Base-by-base conservation (phyloP, 2,888 invertebrate species). In the Schizaphis graminum region DNA sequence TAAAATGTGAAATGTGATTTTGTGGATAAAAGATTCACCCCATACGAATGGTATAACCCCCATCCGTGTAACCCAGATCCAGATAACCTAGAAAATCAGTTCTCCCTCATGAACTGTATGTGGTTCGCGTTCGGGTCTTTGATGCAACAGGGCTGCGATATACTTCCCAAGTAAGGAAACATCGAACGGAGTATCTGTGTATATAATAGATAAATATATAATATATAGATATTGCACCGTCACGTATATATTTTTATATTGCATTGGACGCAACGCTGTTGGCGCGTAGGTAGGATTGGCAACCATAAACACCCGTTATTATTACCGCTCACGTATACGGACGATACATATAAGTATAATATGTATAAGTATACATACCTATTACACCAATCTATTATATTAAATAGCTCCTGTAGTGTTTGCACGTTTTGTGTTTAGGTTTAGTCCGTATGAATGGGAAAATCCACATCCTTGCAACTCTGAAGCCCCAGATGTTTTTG, bases 61-160 rank as follows among this genome's bases (percentile, higher is more conserved):
- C 97, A 98, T 97, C 97, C 97, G 96, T 98, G 98, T 97, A 97
- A 98, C 96, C 97, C 97, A 95, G 98, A 98, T 96, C 97, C 98
- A 95, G 98, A 97, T 96, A 97, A 97, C 95, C 96, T 98, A 96
- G 98, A 98, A 97, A 98, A 98, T 97, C 98, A 98, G 96, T 98
- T 98, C 97, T 98, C 98, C 95, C 97, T 98, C 96, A 97, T 98
- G 96, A 98, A 98, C 97, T 98, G 98, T 96, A 97, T 98, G 96
- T 99, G 99, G 99, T 99, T 99, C 97, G 98, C 98, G 96, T 98
- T 98, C 96, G 98, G 98, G 96, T 98, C 98, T 96, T 97, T 98
- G 97, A 98, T 98, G 97, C 98, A 98, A 97, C 98, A 98, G 97
- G 98, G 98, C 96, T 98, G 98, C 96, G 98, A 98, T 97, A 98